Evolutionary conservation across 2,888 invertebrate genomes (phyloP), one percentile per base, ranked within the genome.

Genomic region (Boloria selene): DNA sequence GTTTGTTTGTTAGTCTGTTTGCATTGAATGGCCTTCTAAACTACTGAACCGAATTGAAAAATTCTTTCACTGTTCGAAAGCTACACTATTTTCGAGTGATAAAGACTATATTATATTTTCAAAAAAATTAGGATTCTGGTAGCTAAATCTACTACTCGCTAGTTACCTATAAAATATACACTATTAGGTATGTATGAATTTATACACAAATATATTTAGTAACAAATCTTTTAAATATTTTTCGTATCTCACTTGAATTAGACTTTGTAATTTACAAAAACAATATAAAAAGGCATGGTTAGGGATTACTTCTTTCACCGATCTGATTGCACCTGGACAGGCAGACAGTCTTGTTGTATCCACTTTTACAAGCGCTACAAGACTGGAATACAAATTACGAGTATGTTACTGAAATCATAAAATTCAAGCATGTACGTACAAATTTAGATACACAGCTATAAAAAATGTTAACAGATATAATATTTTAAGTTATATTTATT

Each of bases 321-420:
- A 84, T 83, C 83, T 83, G 84, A 85, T 83, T 81, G 78, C 82
- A 88, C 86, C 86, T 89, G 87, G 80, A 85, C 85, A 80, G 79
- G 79, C 78, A 77, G 81, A 76, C 78, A 66, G 70, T 71, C 76
- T 73, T 75, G 74, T 69, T 71, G 77, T 72, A 75, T 75, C 77
- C 75, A 80, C 77, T 88, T 90, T 90, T 90, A 91, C 86, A 78
- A 74, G 81, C 76, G 65, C 67, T 73, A 78, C 85, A 74, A 75
- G 75, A 76, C 74, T 73, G 74, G 90, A 88, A 91, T 91, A 91
- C 85, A 86, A 89, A 91, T 87, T 83, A n/a, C n/a, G n/a, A n/a
- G n/a, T n/a, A 86, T 87, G 87, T 83, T 75, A 72, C 73, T 75
- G 69, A 74, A 80, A 82, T 86, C 89, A 86, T 90, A 90, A 90